Evolutionary conservation across 2,797 vertebrate genomes (phyloP).

Genomic region (Oceanodroma leucorhoa): DNA sequence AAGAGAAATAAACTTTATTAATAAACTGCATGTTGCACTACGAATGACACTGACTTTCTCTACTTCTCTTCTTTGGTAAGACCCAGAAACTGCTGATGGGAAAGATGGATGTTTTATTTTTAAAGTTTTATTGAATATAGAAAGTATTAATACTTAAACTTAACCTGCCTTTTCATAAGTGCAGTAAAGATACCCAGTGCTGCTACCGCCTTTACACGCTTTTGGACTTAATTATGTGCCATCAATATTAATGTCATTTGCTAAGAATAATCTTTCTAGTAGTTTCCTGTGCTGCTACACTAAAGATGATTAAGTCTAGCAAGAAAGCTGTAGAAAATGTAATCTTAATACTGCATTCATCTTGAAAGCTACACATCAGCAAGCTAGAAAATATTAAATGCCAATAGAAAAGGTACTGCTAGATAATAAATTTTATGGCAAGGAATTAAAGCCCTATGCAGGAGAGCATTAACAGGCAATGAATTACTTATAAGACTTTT

Average conservation of each 20-base stretch:
- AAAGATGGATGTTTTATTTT: not conserved
- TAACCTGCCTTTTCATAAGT: not conserved
- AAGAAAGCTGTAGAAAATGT: not conserved
- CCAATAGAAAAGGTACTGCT: not conserved
- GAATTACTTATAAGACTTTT: not conserved
- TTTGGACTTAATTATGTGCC: not conserved
- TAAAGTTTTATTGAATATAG: not conserved
- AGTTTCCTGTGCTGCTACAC: not conserved
- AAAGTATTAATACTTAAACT: not conserved
- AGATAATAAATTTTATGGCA: not conserved
- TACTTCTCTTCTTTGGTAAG: not conserved
- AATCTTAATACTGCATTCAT: not conserved
- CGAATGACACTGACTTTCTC: not conserved
- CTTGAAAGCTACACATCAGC: not conserved
- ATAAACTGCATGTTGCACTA: not conserved
- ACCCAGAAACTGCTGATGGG: not conserved
- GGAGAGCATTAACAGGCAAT: not conserved
- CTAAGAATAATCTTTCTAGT: not conserved
- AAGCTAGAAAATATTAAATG: not conserved
- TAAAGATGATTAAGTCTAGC: constrained; percentile 11
- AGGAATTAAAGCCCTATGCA: not conserved
- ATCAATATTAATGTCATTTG: constrained; percentile 32
- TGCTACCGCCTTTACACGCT: not conserved
- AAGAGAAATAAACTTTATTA: not conserved
- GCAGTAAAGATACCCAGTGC: not conserved